These are phyloP conservation scores for Manis crassicaudata DNA, from an alignment of 2,797 vertebrate genomes.

Conservation along the genomic window DNA sequence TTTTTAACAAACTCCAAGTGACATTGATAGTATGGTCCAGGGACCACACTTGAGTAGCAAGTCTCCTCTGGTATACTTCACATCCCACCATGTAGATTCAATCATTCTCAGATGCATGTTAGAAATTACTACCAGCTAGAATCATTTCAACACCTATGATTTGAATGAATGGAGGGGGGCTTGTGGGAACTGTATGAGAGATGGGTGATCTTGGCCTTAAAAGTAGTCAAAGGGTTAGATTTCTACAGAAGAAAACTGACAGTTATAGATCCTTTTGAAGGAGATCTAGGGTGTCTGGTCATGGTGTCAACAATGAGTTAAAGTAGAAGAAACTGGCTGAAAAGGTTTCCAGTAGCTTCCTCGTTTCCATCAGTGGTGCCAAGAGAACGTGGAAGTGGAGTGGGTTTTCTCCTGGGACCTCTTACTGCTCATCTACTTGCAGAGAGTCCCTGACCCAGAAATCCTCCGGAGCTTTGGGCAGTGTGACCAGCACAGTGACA, in stretches of 20 bases:
- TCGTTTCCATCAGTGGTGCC: not conserved
- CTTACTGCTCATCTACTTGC: not conserved
- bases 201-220: not conserved
- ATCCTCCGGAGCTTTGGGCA: not conserved
- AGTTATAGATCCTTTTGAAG: not conserved
- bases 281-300: not conserved
- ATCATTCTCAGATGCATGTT: not conserved
- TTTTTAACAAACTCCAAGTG: not conserved
- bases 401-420: too few species aligned
- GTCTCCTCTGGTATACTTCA: not conserved
- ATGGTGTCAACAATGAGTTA: not conserved
- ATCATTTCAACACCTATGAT: not conserved
- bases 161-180: not conserved
- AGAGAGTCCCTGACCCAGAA: not conserved
- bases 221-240: not conserved
- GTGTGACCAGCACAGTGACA: not conserved
- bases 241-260: not conserved
- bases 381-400: not conserved
- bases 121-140: not conserved
- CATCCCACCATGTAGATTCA: accelerated
- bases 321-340: not conserved
- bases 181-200: not conserved
- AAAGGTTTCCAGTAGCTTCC: not conserved
- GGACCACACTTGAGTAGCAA: not conserved
- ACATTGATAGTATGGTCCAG: not conserved